phyloP scores from a whole-genome alignment of 2,113 vertebrate genomes.

The Columba livia region DNA sequence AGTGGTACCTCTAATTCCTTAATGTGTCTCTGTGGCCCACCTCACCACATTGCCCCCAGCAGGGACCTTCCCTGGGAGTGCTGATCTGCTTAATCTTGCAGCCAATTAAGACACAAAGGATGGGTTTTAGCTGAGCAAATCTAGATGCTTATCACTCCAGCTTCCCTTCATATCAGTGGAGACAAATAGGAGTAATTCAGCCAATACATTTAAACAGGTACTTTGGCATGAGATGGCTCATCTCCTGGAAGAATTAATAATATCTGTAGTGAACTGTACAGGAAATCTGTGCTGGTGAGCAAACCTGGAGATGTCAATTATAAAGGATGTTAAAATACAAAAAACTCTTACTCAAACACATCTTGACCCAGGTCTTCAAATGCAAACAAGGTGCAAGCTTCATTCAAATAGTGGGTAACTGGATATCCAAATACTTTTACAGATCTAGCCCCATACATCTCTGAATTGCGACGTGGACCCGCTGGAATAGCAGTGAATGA shows the following conservation, averaged over 20 bases:
- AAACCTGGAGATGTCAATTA: fast-evolving
- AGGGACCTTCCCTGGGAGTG: not conserved
- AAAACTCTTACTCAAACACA: not conserved
- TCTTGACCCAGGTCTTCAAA: not conserved
- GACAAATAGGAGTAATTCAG: not conserved
- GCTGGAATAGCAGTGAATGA: not conserved
- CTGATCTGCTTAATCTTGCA: not conserved
- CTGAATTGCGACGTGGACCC: fast-evolving
- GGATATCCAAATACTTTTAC: not conserved
- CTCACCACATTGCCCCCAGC: not conserved
- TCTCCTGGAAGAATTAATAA: not conserved
- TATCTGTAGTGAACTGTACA: too few species aligned
- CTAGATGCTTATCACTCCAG: not conserved
- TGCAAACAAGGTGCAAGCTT: not conserved
- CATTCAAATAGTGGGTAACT: not conserved
- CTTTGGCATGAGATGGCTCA: not conserved
- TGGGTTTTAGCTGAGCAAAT: not conserved
- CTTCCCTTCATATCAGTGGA: not conserved
- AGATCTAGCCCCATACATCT: not conserved
- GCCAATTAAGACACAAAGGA: fast-evolving
- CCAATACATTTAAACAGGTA: not conserved
- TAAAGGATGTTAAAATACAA: not conserved
- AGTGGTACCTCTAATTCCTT: not conserved
- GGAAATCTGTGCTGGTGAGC: not conserved
- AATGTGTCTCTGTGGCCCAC: fast-evolving